These are phyloP conservation scores for Aethes cnicana DNA, from an alignment of 2,888 invertebrate genomes.

Conservation along the genomic window DNA sequence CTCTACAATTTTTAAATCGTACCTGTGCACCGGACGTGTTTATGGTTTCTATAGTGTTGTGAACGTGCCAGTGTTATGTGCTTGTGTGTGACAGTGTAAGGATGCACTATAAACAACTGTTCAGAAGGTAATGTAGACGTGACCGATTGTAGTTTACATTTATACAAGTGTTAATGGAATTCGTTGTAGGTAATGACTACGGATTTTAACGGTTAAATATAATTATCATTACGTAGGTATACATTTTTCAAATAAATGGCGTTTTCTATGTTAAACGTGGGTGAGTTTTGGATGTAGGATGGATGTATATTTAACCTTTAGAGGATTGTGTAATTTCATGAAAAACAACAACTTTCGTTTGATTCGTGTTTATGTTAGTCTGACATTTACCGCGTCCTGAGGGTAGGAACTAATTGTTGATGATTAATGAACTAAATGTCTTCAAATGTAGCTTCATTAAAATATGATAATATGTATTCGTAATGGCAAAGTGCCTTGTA, in stretches of 20 bases:
- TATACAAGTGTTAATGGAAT: constrained; percentile 26
- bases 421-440: too few species aligned
- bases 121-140: constrained; percentile 63
- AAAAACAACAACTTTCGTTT: too few species aligned
- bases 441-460: too few species aligned
- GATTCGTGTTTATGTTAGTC: constrained; percentile 1
- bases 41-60: constrained; percentile 38
- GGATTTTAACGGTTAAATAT: too few species aligned
- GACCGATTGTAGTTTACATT: constrained; percentile 25
- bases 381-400: constrained; percentile 1
- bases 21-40: constrained; percentile 55
- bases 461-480: too few species aligned
- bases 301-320: constrained; percentile 6
- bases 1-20: constrained; percentile 61
- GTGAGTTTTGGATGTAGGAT: neutral
- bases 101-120: constrained; percentile 78
- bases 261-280: too few species aligned
- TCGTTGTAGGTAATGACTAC: neutral
- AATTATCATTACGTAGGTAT: too few species aligned
- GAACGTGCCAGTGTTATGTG: constrained; percentile 44
- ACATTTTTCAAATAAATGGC: too few species aligned
- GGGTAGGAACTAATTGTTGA: too few species aligned
- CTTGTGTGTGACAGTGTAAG: constrained; percentile 51
- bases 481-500: too few species aligned
- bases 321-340: neutral